phyloP scores from a whole-genome alignment of 2,888 invertebrate genomes.

The Drosophila lacicola region DNA sequence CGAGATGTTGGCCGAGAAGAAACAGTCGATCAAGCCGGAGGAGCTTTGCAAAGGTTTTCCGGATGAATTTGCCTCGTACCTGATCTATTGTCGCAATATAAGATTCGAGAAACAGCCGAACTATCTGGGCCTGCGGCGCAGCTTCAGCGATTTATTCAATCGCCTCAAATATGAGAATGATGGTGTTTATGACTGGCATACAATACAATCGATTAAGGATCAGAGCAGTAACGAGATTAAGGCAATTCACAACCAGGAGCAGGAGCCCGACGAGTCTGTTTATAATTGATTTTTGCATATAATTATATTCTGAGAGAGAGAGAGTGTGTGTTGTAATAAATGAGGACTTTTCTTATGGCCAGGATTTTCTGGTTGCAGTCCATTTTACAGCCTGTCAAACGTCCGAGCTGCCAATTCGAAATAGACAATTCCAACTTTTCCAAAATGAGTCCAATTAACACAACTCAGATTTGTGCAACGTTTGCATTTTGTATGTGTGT shows the following conservation, averaged over 20 bases:
- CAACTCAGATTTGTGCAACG: slow-evolving; percentile 76
- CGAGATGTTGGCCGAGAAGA: slow-evolving; percentile 51
- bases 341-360: neutral
- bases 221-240: too few relatives aligned
- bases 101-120: slow-evolving; percentile 36
- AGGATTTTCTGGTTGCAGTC: slow-evolving; percentile 13
- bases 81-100: slow-evolving; percentile 32
- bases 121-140: slow-evolving; percentile 26
- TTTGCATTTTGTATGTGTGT: slow-evolving; percentile 54
- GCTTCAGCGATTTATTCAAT: slow-evolving; percentile 22
- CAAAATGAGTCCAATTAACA: slow-evolving; percentile 79
- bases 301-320: neutral
- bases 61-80: slow-evolving; percentile 36
- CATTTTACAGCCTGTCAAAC: slow-evolving; percentile 32
- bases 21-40: slow-evolving; percentile 20
- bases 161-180: slow-evolving; percentile 14
- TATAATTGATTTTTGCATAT: too few relatives aligned
- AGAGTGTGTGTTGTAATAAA: neutral
- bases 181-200: slow-evolving; percentile 45
- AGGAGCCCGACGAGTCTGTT: neutral
- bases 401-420: slow-evolving; percentile 70
- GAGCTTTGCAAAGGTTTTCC: slow-evolving; percentile 52
- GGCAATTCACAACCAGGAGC: neutral
- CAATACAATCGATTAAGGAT: neutral
- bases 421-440: slow-evolving; percentile 68